phyloP scores from a whole-genome alignment of 2,797 vertebrate genomes.

The Nannoperca australis region DNA sequence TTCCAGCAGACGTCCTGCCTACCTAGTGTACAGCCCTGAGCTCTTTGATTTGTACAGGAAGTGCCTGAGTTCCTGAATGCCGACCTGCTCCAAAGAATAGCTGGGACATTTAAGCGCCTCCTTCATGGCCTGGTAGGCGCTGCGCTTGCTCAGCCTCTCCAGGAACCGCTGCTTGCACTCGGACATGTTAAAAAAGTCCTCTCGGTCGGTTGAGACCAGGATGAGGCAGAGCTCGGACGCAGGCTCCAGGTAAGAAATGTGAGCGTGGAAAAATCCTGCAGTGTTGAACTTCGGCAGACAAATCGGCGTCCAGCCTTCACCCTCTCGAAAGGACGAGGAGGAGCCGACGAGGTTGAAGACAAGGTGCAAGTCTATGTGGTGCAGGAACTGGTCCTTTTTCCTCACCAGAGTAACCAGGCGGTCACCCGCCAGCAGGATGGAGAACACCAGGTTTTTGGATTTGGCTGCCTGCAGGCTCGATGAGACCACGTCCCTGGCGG shows the following conservation, averaged over 20 bases:
- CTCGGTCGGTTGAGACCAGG: slow-evolving; percentile 94
- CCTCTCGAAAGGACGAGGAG: slow-evolving; percentile 95
- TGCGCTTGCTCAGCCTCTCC: slow-evolving; percentile 92
- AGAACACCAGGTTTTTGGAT: slow-evolving; percentile 94
- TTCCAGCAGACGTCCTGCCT: slow-evolving; percentile 6
- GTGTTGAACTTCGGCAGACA: slow-evolving; percentile 98
- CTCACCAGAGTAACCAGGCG: slow-evolving; percentile 94
- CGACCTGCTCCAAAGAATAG: slow-evolving; percentile 92
- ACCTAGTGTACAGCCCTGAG: slow-evolving; percentile 98
- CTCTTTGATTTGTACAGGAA: slow-evolving; percentile 99
- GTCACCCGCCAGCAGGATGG: slow-evolving; percentile 92
- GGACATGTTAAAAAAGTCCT: slow-evolving; percentile 97
- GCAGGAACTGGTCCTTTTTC: slow-evolving; percentile 95
- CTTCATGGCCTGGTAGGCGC: slow-evolving; percentile 86
- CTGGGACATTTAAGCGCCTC: slow-evolving; percentile 90
- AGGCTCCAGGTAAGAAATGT: slow-evolving; percentile 96
- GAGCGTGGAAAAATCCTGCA: slow-evolving; percentile 95
- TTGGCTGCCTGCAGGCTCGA: slow-evolving; percentile 93
- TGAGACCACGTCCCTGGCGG: slow-evolving; percentile 89
- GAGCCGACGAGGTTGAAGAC: slow-evolving; percentile 97
- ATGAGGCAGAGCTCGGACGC: slow-evolving; percentile 93
- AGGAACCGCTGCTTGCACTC: slow-evolving; percentile 95
- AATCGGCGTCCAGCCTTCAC: slow-evolving; percentile 97
- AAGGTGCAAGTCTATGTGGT: slow-evolving; percentile 97
- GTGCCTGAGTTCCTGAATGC: slow-evolving; percentile 95